phyloP scores from a whole-genome alignment of 2,797 vertebrate genomes.

The Cuculus canorus region DNA sequence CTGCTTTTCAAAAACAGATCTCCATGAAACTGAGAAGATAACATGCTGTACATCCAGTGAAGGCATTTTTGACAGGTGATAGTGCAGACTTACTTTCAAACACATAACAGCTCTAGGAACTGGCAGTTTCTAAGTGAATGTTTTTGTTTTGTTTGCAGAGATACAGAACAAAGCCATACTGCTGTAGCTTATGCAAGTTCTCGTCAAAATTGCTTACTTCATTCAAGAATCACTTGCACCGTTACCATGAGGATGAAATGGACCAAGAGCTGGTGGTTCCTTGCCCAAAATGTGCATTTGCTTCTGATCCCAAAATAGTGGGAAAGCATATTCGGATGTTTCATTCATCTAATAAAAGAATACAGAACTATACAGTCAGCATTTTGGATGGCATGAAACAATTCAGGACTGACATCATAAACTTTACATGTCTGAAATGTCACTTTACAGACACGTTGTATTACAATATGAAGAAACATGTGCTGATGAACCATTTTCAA shows the following conservation, averaged over 20 bases:
- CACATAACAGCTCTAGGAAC: neutral
- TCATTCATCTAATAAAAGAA: conserved; percentile 77
- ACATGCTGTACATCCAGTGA: neutral
- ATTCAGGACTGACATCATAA: conserved; percentile 73
- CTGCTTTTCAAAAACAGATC: neutral
- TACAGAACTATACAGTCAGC: conserved; percentile 73
- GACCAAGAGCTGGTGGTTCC: conserved; percentile 85
- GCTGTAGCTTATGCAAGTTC: conserved; percentile 93
- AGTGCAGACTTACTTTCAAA: neutral
- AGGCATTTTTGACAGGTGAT: neutral
- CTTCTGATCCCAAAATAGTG: conserved; percentile 85
- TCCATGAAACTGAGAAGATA: neutral
- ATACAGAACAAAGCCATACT: conserved; percentile 90
- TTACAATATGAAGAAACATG: conserved; percentile 94
- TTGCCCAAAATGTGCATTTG: conserved; percentile 90
- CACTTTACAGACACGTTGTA: conserved; percentile 86
- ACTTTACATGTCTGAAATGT: conserved; percentile 89
- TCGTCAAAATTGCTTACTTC: conserved; percentile 88
- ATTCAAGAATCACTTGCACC: conserved; percentile 89
- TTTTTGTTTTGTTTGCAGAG: conserved; percentile 79
- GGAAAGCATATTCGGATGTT: conserved; percentile 91
- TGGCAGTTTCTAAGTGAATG: conserved; percentile 17
- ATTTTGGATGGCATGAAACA: conserved; percentile 77
- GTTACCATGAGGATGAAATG: conserved; percentile 88
- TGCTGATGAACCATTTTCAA: conserved; percentile 90